These are phyloP conservation scores for Zaprionus ghesquierei DNA, from an alignment of 1,140 invertebrate species.

Conservation along the genomic window DNA sequence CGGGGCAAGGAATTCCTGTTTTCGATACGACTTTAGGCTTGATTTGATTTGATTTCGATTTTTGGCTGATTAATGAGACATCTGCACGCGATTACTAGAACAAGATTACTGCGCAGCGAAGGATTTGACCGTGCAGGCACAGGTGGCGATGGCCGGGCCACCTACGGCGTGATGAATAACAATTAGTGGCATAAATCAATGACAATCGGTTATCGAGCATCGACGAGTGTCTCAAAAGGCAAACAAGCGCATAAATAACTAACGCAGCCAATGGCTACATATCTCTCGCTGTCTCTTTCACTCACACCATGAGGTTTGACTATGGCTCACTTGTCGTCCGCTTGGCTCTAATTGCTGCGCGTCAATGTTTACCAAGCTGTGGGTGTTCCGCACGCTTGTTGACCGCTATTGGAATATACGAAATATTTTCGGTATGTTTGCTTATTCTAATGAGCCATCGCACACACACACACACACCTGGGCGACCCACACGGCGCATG, in stretches of 20 bases:
- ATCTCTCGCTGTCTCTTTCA: neutral
- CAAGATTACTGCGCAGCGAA: slow-evolving; percentile 16
- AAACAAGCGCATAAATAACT: slow-evolving; percentile 69
- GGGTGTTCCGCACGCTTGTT: slow-evolving; percentile 73
- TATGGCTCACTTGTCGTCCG: slow-evolving; percentile 48
- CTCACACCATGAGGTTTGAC: neutral
- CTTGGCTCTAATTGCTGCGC: slow-evolving; percentile 72
- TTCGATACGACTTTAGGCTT: slow-evolving; percentile 7
- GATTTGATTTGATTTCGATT: slow-evolving; percentile 4
- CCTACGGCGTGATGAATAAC: slow-evolving; percentile 72
- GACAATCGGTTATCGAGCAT: slow-evolving; percentile 45
- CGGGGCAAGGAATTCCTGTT: slow-evolving; percentile 33
- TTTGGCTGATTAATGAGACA: slow-evolving; percentile 60
- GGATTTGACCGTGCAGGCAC: slow-evolving; percentile 3
- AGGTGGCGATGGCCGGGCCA: slow-evolving; percentile 34
- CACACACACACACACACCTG: no score
- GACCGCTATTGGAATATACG: slow-evolving; percentile 51
- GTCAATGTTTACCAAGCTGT: slow-evolving; percentile 73
- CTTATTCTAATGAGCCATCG: slow-evolving; percentile 69
- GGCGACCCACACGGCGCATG: slow-evolving; percentile 26
- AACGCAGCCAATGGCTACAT: slow-evolving; percentile 28
- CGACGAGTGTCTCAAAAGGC: slow-evolving; percentile 47
- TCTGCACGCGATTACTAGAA: slow-evolving; percentile 64
- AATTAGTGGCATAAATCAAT: slow-evolving; percentile 78
- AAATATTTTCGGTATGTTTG: slow-evolving; percentile 46